phyloP scores from a whole-genome alignment of 1,140 invertebrate species.

The Philopotamus ludificatus region DNA sequence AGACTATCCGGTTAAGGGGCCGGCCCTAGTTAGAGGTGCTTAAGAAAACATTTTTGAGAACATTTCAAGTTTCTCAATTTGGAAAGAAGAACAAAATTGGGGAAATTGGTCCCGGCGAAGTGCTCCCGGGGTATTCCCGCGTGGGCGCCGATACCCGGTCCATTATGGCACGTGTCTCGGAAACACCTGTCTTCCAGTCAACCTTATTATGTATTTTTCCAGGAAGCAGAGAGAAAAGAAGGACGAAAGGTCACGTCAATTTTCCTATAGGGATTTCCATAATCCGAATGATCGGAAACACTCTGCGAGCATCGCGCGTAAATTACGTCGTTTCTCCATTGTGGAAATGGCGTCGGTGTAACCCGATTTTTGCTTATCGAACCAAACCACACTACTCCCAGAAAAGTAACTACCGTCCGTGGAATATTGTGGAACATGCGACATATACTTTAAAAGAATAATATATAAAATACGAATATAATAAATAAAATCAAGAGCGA shows the following conservation, averaged over 20 bases:
- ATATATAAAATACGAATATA: not conserved
- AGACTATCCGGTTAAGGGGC: not conserved
- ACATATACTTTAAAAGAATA: not conserved
- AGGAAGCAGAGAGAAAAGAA: no score
- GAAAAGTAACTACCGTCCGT: not conserved
- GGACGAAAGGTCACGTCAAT: conserved; percentile 22
- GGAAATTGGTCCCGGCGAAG: conserved; percentile 1
- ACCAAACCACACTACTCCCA: no score
- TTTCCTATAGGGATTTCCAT: not conserved
- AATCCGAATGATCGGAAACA: not conserved
- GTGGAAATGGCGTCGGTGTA: not conserved
- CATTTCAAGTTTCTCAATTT: conserved; percentile 20
- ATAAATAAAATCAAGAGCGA: no score
- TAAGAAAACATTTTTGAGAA: conserved; percentile 8
- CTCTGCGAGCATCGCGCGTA: not conserved
- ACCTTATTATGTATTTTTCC: conserved; percentile 11
- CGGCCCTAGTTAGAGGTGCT: not conserved
- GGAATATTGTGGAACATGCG: not conserved
- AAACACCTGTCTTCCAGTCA: conserved; percentile 17
- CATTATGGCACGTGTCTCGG: conserved; percentile 20
- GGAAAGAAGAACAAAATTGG: not conserved
- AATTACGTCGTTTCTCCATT: no score
- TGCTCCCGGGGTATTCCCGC: not conserved
- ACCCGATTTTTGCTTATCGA: no score
- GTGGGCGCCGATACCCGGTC: conserved; percentile 11